Evolutionary conservation across 1,140 invertebrate genomes (phyloP).

Genomic region (Lamellibrachia luymesi): DNA sequence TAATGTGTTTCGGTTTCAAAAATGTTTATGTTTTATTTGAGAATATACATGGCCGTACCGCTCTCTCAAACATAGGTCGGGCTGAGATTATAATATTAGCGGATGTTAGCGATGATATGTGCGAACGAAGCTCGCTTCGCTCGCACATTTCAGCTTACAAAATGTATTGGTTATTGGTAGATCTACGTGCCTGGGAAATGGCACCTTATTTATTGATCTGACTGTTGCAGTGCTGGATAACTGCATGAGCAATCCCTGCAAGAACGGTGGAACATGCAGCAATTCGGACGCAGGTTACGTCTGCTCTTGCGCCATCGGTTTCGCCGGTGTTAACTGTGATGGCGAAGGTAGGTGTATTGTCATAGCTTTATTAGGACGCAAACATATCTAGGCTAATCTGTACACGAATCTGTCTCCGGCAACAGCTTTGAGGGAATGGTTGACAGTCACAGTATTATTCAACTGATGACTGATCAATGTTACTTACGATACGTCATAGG

Average conservation of each 20-base stretch:
- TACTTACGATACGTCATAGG: too few relatives aligned
- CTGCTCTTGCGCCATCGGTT: slow-evolving; percentile 72
- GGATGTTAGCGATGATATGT: too few relatives aligned
- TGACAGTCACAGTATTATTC: too few relatives aligned
- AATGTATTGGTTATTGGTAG: too few relatives aligned
- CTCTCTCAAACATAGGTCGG: too few relatives aligned
- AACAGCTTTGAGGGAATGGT: too few relatives aligned
- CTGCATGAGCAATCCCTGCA: slow-evolving; percentile 77
- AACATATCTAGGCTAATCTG: background rate
- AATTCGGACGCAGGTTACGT: slow-evolving; percentile 64
- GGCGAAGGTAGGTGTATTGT: background rate
- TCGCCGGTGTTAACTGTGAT: slow-evolving; percentile 15
- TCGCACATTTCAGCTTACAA: too few relatives aligned
- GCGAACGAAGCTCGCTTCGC: too few relatives aligned
- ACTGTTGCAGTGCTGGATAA: slow-evolving; percentile 63
- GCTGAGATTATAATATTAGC: too few relatives aligned
- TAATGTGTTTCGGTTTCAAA: background rate
- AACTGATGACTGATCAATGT: too few relatives aligned
- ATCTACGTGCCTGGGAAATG: background rate
- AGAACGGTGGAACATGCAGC: slow-evolving; percentile 85
- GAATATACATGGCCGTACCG: too few relatives aligned
- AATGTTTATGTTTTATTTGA: background rate
- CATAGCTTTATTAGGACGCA: background rate
- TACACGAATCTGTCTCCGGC: too few relatives aligned
- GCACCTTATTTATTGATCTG: background rate